phyloP scores from a whole-genome alignment of 2,888 invertebrate species.

The Campaea margaritaria region DNA sequence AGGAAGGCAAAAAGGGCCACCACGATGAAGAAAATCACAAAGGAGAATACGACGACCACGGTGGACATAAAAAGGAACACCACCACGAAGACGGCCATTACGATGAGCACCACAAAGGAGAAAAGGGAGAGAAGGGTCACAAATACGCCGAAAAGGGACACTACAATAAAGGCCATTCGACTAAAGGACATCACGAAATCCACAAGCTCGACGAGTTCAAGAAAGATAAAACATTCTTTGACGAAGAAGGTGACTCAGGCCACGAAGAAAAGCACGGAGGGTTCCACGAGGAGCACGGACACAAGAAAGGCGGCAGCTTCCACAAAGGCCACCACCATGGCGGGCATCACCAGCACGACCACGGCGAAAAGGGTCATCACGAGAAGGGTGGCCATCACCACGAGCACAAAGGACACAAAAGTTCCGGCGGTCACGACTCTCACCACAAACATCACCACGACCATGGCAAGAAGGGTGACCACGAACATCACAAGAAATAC shows the following conservation, averaged over 20 bases:
- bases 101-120: conserved; percentile 87
- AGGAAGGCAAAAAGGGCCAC: conserved; percentile 89
- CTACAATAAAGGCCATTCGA: conserved; percentile 93
- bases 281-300: conserved; percentile 91
- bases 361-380: conserved; percentile 92
- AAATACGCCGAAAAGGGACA: conserved; percentile 89
- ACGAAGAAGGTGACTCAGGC: conserved; percentile 92
- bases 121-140: conserved; percentile 88
- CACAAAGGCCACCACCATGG: conserved; percentile 93
- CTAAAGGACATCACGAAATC: conserved; percentile 93
- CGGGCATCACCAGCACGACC: conserved; percentile 90
- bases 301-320: conserved; percentile 92
- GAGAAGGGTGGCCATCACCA: conserved; percentile 93
- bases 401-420: conserved; percentile 92
- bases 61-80: conserved; percentile 86
- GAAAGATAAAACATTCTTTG: conserved; percentile 94
- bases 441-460: conserved; percentile 90
- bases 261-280: conserved; percentile 93
- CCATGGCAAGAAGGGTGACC: conserved; percentile 92
- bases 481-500: conserved; percentile 92
- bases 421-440: conserved; percentile 90
- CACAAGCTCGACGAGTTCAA: conserved; percentile 94
- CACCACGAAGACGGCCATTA: conserved; percentile 88
- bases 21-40: conserved; percentile 89
- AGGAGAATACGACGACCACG: conserved; percentile 87